Conservation (phyloP, 2,113 vertebrate genomes). For the Sciurus niger region DNA sequence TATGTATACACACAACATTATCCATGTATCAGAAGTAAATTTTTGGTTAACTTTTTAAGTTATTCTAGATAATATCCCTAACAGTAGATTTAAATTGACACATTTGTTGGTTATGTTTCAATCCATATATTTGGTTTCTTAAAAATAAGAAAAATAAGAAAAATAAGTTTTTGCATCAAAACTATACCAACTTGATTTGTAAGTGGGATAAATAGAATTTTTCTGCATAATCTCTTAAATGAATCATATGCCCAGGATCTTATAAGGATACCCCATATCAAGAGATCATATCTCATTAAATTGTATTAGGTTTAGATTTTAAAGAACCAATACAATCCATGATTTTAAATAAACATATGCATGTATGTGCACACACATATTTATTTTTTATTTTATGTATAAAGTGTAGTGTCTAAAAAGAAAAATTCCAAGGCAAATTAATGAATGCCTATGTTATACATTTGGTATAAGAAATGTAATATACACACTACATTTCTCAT, state of each 20-base stretch:
- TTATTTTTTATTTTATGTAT: rapidly evolving
- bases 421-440: neutral
- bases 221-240: neutral
- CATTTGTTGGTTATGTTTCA: neutral
- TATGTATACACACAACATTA: neutral
- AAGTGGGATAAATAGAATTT: neutral
- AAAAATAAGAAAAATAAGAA: too few relatives aligned
- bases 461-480: too few relatives aligned
- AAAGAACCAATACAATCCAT: neutral
- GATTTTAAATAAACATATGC: neutral
- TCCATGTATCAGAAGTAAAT: neutral
- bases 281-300: neutral
- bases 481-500: too few relatives aligned
- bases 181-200: neutral
- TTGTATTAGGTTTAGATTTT: neutral
- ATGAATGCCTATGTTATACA: neutral
- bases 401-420: neutral
- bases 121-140: neutral
- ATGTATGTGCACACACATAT: too few relatives aligned
- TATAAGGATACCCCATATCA: neutral
- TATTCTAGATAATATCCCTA: neutral
- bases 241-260: neutral
- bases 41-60: neutral
- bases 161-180: neutral
- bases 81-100: neutral